phyloP scores from a whole-genome alignment of 1,140 invertebrate genomes.

The Scaptomyza hsui region DNA sequence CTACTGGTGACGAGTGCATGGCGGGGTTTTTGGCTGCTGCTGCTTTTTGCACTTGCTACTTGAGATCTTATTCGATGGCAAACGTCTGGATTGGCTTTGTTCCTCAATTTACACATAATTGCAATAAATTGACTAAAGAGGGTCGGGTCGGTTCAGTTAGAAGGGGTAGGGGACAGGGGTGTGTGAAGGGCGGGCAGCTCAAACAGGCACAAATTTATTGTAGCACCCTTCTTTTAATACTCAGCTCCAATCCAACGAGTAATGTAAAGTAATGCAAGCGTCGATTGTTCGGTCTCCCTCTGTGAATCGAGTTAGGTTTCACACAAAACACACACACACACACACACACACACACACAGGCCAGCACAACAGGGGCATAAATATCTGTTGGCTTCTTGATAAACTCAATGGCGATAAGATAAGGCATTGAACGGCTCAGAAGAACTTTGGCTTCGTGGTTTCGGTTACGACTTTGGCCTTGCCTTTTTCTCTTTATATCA shows the following conservation, averaged over 20 bases:
- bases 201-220: slow-evolving; percentile 38
- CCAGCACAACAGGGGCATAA: slow-evolving; percentile 43
- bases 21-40: not conserved
- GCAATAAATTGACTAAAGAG: slow-evolving; percentile 73
- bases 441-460: slow-evolving; percentile 21
- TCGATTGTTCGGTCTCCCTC: not conserved
- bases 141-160: not conserved
- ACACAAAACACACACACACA: slow-evolving; percentile 14
- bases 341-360: slow-evolving; percentile 22
- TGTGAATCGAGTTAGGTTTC: slow-evolving; percentile 35
- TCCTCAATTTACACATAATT: slow-evolving; percentile 80
- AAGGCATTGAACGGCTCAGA: slow-evolving; percentile 37
- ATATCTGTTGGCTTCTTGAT: slow-evolving; percentile 50
- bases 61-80: slow-evolving; percentile 33
- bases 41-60: slow-evolving; percentile 32
- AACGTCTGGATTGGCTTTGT: slow-evolving; percentile 63
- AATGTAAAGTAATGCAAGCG: slow-evolving; percentile 17
- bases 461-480: slow-evolving; percentile 13
- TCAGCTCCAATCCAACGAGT: not conserved
- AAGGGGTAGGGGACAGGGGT: not conserved
- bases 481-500: slow-evolving; percentile 3
- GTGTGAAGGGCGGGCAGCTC: slow-evolving; percentile 8
- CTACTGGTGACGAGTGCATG: slow-evolving; percentile 15
- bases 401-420: slow-evolving; percentile 63
- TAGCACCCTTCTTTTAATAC: not conserved